Conservation (phyloP, 2,797 vertebrate species). For the Brachyrhaphis roseni region DNA sequence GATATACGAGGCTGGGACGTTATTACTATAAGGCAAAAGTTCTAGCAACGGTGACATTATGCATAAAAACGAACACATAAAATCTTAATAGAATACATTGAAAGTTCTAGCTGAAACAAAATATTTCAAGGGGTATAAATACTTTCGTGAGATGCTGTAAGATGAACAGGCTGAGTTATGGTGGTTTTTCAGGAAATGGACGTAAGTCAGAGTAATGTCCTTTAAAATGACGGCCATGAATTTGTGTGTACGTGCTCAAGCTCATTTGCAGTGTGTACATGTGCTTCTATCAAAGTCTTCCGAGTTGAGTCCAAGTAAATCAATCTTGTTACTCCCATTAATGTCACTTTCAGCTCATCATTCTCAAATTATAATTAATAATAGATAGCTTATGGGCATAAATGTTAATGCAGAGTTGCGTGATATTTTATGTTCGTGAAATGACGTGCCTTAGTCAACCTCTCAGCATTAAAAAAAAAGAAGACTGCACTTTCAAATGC, state of each 20-base stretch:
- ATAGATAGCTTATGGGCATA: constrained; percentile 85
- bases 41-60: background rate
- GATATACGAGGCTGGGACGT: background rate
- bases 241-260: constrained; percentile 13
- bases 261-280: constrained; percentile 13
- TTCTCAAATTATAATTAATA: constrained; percentile 86
- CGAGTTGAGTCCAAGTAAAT: constrained; percentile 75
- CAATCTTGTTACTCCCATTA: constrained; percentile 85
- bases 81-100: background rate
- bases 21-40: background rate
- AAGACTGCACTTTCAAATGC: constrained; percentile 59
- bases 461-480: constrained; percentile 74
- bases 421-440: constrained; percentile 80
- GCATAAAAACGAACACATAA: background rate
- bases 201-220: constrained; percentile 17
- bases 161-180: background rate
- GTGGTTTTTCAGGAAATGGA: constrained; percentile 15
- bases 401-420: constrained; percentile 85
- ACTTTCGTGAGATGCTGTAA: background rate
- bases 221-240: constrained; percentile 16
- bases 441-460: constrained; percentile 79
- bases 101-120: background rate
- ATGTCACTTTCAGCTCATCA: constrained; percentile 88
- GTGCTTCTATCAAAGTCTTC: constrained; percentile 36
- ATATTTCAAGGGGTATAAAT: background rate